A percentile compares a stretch with the other conserved stretches of the same genome.
Evolutionary conservation across 2,113 vertebrate genomes (phyloP).

Genomic region (Carettochelys insculpta): DNA sequence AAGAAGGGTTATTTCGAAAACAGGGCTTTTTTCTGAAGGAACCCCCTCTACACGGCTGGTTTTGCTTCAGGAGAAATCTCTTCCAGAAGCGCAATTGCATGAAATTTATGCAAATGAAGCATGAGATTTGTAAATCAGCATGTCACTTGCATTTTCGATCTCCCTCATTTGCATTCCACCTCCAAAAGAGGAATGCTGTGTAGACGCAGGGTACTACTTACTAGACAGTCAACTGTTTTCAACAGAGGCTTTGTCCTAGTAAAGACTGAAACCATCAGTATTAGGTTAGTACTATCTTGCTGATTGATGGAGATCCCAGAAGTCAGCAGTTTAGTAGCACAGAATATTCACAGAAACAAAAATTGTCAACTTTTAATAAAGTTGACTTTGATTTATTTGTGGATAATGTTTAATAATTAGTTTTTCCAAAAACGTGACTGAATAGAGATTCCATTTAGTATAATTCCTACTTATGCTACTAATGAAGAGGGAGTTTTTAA

Average conservation of each 20-base stretch:
- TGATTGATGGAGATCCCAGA: not conserved
- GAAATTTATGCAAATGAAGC: too few relatives aligned
- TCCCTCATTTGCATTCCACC: too few relatives aligned
- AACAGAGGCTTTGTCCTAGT: not conserved
- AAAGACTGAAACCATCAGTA: not conserved
- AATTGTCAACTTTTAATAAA: not conserved
- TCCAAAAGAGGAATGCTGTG: too few relatives aligned
- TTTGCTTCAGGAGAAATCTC: too few relatives aligned
- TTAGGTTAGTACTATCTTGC: not conserved
- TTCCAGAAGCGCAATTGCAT: too few relatives aligned
- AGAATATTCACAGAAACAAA: not conserved
- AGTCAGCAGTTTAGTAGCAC: not conserved
- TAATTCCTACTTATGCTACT: not conserved
- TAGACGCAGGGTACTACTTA: too few relatives aligned
- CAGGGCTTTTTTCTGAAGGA: too few relatives aligned
- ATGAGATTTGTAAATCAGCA: too few relatives aligned
- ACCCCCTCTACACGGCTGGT: too few relatives aligned
- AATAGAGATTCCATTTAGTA: not conserved
- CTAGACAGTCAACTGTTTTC: not conserved
- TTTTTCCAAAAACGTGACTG: not conserved
- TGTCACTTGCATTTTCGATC: too few relatives aligned
- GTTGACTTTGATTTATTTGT: not conserved
- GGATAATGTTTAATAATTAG: not conserved
- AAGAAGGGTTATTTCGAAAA: too few relatives aligned
- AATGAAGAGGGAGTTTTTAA: not conserved